Percentiles rank a stretch among this genome's conserved stretches.
phyloP scores from a whole-genome alignment of 2,888 invertebrate genomes.

The Lasiommata megera region DNA sequence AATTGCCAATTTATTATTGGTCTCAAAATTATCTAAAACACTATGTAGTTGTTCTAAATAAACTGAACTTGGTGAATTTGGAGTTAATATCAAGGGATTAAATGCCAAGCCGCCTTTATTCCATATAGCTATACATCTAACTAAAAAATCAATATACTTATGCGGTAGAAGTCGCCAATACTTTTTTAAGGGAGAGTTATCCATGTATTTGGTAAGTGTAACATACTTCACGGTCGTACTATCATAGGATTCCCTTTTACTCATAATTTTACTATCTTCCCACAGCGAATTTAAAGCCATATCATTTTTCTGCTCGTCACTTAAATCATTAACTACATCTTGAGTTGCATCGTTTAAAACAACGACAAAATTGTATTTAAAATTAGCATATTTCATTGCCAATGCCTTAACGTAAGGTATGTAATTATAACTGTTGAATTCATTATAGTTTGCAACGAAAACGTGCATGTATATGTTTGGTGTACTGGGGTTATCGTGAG shows the following conservation, averaged over 20 bases:
- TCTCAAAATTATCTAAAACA: conserved; percentile 44
- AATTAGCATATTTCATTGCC: conserved; percentile 50
- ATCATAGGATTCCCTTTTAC: conserved; percentile 29
- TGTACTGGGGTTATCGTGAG: conserved; percentile 21
- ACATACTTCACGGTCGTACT: conserved; percentile 50
- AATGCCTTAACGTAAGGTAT: conserved; percentile 54
- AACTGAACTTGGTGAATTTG: conserved; percentile 44
- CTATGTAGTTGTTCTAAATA: conserved; percentile 55
- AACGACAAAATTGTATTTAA: conserved; percentile 56
- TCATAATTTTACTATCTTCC: conserved; percentile 36
- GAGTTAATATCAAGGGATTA: conserved; percentile 57
- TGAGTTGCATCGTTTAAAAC: conserved; percentile 53
- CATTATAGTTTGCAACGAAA: conserved; percentile 46
- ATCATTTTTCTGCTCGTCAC: conserved; percentile 56
- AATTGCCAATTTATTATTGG: conserved; percentile 22
- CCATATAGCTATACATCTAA: conserved; percentile 64
- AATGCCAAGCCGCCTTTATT: conserved; percentile 68
- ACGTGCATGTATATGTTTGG: conserved; percentile 60
- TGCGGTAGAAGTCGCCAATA: conserved; percentile 54
- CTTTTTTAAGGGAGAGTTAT: conserved; percentile 57
- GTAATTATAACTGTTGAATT: conserved; percentile 49
- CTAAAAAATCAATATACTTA: conserved; percentile 56
- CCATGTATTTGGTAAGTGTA: conserved; percentile 51
- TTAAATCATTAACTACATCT: conserved; percentile 36
- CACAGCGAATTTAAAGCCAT: conserved; percentile 59